Base-by-base conservation (phyloP, 2,113 vertebrate species). In the Erinaceus europaeus region DNA sequence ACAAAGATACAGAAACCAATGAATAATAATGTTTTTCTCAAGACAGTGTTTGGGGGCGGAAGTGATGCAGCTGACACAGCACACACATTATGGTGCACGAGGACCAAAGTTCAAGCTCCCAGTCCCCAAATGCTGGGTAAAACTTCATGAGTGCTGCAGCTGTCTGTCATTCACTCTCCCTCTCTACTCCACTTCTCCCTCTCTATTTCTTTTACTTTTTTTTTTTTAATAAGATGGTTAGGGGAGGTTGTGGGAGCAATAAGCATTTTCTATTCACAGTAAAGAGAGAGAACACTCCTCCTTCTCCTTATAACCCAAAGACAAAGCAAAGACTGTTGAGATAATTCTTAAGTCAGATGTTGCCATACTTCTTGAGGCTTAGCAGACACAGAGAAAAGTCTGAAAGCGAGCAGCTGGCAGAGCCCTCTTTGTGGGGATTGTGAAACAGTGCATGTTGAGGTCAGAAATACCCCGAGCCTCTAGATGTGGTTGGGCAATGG, bases 361-460 rank as follows among this genome's bases (percentile, higher is more conserved):
- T 68, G 12, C 34, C 13, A 17, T 8, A 27, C 34, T n/a, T 75
- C 38, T 32, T 77, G 52, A 50, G 64, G 64, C 4, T 59, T 76
- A 40, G n/a, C 23, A 74, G 32, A 23, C 27, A 25, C 6, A 27
- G 4, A n/a, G 23, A 42, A n/a, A 71, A 6, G 5, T 81, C 42
- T 53, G 27, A 84, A 71, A 48, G 48, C 3, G 52, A 53, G 21
- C 69, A 36, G 13, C 21, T 50, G 21, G 32, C 20, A 42, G 13
- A 34, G 5, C 48, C 0, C 0, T 7, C 59, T 61, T 15, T 50
- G 17, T 14, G 32, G 0, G 29, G 27, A 59, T 9, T 3, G 18
- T 64, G 10, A 59, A n/a, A 44, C 68, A 48, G 21, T n/a, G 55
- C 8, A 69, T 6, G 34, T 13, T 5, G 13, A 13, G 12, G 32